These are phyloP conservation scores for Bergia puertoricense DNA, from an alignment of 92 coral and sea anemone species.

Conservation along the genomic window DNA sequence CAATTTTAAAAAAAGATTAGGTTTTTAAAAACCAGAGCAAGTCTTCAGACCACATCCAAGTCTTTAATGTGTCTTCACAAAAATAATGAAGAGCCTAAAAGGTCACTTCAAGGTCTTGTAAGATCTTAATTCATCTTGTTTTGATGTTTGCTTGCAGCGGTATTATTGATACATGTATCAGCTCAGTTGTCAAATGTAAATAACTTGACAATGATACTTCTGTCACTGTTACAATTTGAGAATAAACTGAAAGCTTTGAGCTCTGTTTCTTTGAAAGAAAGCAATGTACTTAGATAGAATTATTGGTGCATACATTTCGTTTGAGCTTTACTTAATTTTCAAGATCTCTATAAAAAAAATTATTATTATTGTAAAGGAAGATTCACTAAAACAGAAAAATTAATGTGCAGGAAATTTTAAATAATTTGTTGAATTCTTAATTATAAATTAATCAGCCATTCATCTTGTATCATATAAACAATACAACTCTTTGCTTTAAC, in stretches of 20 bases:
- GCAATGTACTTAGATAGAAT: too few relatives aligned
- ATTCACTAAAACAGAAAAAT: neutral
- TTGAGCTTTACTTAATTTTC: neutral
- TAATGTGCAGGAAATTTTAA: too few relatives aligned
- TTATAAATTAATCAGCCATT: neutral
- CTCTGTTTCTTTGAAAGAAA: neutral
- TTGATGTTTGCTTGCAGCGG: neutral
- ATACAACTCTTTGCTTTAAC: neutral
- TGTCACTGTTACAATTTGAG: neutral
- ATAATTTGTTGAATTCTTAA: too few relatives aligned
- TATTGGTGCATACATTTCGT: too few relatives aligned
- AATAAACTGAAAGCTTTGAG: neutral
- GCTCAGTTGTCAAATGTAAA: conserved; percentile 2
- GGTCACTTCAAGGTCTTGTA: neutral
- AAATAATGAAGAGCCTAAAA: neutral
- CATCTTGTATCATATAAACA: too few relatives aligned
- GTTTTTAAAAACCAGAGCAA: neutral
- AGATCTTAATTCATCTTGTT: neutral
- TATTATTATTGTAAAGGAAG: neutral
- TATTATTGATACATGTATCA: conserved; percentile 2
- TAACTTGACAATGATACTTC: conserved; percentile 9
- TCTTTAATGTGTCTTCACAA: neutral
- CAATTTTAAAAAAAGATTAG: neutral
- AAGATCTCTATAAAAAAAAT: neutral
- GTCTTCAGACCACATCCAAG: neutral